Conservation (phyloP, 2,797 vertebrate species). For the Premnoplex brunnescens region DNA sequence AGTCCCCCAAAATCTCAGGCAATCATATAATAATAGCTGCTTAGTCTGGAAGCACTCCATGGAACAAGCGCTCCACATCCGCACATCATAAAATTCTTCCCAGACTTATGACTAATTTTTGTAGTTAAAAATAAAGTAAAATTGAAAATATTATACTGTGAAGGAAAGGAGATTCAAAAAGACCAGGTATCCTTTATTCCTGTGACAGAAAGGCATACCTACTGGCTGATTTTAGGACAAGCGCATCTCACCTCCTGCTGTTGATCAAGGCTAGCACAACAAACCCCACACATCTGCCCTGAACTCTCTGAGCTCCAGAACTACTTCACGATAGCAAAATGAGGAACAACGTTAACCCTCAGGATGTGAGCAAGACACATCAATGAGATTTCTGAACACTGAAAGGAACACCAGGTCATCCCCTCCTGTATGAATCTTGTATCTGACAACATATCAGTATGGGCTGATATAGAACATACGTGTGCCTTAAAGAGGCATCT, state of each 20-base stretch:
- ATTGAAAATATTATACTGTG: background rate
- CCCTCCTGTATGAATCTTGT: background rate
- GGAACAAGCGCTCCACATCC: background rate
- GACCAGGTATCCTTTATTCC: background rate
- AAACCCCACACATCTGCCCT: background rate
- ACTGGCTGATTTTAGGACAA: background rate
- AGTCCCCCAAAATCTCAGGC: slow-evolving; percentile 24
- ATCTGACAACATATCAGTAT: background rate
- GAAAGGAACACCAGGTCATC: background rate
- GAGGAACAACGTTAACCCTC: background rate
- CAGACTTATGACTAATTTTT: background rate
- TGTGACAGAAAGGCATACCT: background rate
- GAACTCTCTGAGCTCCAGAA: background rate
- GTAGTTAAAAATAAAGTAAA: background rate
- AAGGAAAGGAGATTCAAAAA: background rate
- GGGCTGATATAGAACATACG: background rate
- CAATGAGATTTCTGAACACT: background rate
- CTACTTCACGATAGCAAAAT: background rate
- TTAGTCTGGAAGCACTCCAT: background rate
- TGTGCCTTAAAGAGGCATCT: background rate
- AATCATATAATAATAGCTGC: background rate
- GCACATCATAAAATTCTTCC: background rate
- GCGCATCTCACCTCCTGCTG: background rate
- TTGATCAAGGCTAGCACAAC: background rate
- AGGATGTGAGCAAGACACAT: background rate